phyloP scores from a whole-genome alignment of 2,888 invertebrate genomes.

The Drosophila neonasuta region DNA sequence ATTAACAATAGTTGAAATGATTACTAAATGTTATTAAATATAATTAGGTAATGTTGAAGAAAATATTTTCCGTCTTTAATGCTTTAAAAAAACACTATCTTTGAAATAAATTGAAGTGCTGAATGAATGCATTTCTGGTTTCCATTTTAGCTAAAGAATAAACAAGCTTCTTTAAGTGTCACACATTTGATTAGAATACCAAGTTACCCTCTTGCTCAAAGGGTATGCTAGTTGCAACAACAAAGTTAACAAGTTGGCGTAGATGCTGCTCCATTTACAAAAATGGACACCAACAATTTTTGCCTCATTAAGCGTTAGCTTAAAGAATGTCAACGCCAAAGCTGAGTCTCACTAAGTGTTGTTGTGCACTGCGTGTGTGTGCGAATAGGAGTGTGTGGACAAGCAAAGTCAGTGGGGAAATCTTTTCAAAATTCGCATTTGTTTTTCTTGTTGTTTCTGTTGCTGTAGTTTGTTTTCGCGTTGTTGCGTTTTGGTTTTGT shows the following conservation, averaged over 20 bases:
- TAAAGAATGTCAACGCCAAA: slow-evolving; percentile 67
- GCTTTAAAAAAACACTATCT: too few relatives aligned
- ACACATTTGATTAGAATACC: not conserved
- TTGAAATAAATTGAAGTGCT: not conserved
- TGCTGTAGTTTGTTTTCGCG: slow-evolving; percentile 21
- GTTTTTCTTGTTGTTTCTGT: slow-evolving; percentile 15
- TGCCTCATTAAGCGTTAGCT: slow-evolving; percentile 63
- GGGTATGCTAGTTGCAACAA: slow-evolving; percentile 27
- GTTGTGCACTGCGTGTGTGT: slow-evolving; percentile 10
- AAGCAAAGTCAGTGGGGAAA: slow-evolving; percentile 49
- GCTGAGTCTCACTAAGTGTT: slow-evolving; percentile 11
- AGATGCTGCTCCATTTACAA: slow-evolving; percentile 73
- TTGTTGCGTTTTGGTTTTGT: slow-evolving; percentile 64
- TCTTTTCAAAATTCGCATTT: slow-evolving; percentile 36
- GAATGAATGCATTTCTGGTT: not conserved
- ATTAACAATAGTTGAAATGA: too few relatives aligned
- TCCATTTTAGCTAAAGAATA: not conserved
- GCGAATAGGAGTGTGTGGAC: slow-evolving; percentile 16
- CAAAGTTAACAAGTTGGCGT: slow-evolving; percentile 21
- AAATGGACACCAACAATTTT: slow-evolving; percentile 69
- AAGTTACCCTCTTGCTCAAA: not conserved
- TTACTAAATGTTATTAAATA: too few relatives aligned
- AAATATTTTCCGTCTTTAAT: too few relatives aligned
- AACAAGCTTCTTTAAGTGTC: not conserved
- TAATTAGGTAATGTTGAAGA: too few relatives aligned